Evolutionary conservation across 2,888 invertebrate genomes (phyloP), one percentile per base, ranked within the genome.

Genomic region (Pseudoips prasinana): DNA sequence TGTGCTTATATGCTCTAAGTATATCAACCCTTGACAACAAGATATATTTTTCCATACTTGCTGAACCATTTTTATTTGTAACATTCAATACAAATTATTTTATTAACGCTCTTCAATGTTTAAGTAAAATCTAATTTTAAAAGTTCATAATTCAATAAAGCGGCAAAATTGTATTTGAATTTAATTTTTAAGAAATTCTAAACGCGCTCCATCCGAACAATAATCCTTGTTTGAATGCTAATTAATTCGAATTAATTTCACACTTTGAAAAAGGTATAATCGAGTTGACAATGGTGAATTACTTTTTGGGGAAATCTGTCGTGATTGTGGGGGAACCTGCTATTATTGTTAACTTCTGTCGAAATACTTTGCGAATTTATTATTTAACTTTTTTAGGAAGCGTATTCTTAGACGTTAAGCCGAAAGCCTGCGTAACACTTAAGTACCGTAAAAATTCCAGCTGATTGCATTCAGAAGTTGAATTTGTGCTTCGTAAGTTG

Each of bases 151-250:
- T 60, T 73, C 46, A 61, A 67, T 69, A 60, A 67, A 64, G 53
- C 50, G 46, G 57, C 53, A 68, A 67, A n/a, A 70, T 73, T 64
- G 63, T 63, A 61, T 67, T 71, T 59, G 53, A 63, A 62, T 67
- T 72, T 68, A 56, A 68, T 73, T 75, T 70, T 75, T 65, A 57
- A 61, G 54, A 53, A 63, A 74, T 72, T 72, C 71, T 46, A 56
- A 66, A 69, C 73, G 57, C 69, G 72, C 60, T 70, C 51, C 66
- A 54, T 65, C 55, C 63, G 68, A 75, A 81, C 74, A 80, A 80
- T 83, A 77, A 77, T 82, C 74, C 71, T 67, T 73, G 74, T 81
- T 78, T 82, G 77, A 83, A 80, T 80, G 73, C 68, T 79, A 82
- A 78, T 81, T 80, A 79, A 77, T 78, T 76, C 65, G 70, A 74